These are phyloP conservation scores for Leucania comma DNA, from an alignment of 2,888 invertebrate species.

Conservation along the genomic window DNA sequence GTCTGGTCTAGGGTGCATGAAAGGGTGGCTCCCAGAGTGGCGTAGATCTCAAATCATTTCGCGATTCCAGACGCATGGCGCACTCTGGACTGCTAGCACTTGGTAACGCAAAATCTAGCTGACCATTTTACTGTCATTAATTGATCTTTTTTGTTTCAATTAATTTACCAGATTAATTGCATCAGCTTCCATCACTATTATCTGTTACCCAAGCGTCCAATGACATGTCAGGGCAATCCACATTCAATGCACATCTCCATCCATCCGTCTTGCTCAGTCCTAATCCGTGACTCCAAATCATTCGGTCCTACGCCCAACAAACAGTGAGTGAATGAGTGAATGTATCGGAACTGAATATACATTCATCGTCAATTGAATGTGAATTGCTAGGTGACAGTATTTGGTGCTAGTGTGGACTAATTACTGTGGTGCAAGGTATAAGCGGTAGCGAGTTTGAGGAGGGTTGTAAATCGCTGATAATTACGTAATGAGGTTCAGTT, in stretches of 20 bases:
- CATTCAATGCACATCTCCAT: conserved; percentile 2
- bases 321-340: conserved; percentile 46
- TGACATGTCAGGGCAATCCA: conserved; percentile 8
- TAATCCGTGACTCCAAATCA: conserved; percentile 56
- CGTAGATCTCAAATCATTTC: too few species aligned
- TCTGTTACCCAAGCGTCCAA: not conserved
- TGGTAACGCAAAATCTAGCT: too few species aligned
- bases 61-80: too few species aligned
- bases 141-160: too few species aligned
- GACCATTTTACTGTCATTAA: too few species aligned
- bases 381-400: conserved; percentile 50
- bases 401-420: conserved; percentile 43
- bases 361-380: conserved; percentile 57
- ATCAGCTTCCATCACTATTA: not conserved
- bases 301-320: conserved; percentile 45
- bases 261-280: conserved; percentile 50
- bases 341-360: conserved; percentile 38
- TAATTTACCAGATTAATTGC: not conserved
- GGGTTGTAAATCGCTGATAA: not conserved
- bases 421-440: conserved; percentile 28
- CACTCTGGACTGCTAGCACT: too few species aligned
- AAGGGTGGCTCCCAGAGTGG: too few species aligned
- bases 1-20: too few species aligned
- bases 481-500: too few species aligned
- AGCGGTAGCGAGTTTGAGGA: conserved; percentile 26